These are phyloP conservation scores for Maniola hyperantus DNA, from an alignment of 2,888 invertebrate genomes.

Conservation along the genomic window DNA sequence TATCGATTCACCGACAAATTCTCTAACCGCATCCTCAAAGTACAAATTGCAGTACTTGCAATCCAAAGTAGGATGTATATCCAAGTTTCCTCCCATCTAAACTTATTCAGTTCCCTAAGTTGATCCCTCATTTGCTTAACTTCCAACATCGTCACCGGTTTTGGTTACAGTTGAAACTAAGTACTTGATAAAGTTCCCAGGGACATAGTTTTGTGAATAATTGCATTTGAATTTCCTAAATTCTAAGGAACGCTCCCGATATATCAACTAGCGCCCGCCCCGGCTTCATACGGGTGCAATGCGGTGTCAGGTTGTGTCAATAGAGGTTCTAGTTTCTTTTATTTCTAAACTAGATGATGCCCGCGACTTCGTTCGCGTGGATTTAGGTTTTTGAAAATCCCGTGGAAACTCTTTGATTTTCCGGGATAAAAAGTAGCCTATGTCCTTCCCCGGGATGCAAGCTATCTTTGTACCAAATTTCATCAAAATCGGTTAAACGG, in stretches of 20 bases:
- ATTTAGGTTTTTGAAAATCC: no score
- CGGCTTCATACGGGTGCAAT: no score
- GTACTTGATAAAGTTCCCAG: conserved; percentile 10
- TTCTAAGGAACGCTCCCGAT: not conserved
- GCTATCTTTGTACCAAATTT: no score
- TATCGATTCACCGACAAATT: conserved; percentile 22
- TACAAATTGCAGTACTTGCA: conserved; percentile 32
- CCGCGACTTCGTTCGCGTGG: no score
- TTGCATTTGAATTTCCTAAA: not conserved
- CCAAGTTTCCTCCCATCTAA: conserved; percentile 52
- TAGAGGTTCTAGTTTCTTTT: no score
- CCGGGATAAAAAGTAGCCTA: no score
- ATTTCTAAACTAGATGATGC: no score
- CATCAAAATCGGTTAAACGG: no score
- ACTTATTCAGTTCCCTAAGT: conserved; percentile 50
- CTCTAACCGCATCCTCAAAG: conserved; percentile 23
- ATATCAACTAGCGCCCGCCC: no score
- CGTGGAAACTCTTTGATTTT: no score
- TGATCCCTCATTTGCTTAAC: conserved; percentile 50
- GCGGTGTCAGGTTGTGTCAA: no score
- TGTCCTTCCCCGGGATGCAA: no score
- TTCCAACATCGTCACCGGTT: conserved; percentile 41
- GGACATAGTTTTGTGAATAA: conserved; percentile 1
- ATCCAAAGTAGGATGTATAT: conserved; percentile 48
- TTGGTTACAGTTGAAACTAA: conserved; percentile 24